Evolutionary conservation across 2,797 vertebrate species (phyloP).

Genomic region (Champsocephalus gunnari): DNA sequence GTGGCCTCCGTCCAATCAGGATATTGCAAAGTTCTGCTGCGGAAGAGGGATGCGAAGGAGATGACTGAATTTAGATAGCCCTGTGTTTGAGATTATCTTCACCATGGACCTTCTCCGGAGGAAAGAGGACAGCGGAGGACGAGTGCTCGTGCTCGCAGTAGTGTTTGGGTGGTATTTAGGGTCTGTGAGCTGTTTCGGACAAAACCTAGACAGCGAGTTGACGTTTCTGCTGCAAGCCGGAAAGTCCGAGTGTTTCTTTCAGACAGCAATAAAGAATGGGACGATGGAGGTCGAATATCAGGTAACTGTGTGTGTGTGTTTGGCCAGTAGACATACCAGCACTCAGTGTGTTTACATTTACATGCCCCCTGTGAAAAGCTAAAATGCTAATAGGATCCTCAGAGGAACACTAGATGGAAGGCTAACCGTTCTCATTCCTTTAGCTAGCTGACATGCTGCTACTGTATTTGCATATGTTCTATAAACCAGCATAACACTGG

Average conservation of each 20-base stretch:
- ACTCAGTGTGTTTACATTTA: background rate
- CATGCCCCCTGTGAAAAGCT: background rate
- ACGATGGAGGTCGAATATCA: conserved; percentile 93
- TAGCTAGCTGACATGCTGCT: conserved; percentile 27
- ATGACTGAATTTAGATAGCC: conserved; percentile 69
- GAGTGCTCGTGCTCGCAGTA: background rate
- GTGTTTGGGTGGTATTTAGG: conserved; percentile 46
- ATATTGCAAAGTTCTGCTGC: conserved; percentile 71
- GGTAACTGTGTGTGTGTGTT: conserved; percentile 74
- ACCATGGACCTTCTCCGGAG: conserved; percentile 53
- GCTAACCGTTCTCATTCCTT: background rate
- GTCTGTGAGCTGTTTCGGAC: conserved; percentile 60
- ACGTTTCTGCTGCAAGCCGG: conserved; percentile 91
- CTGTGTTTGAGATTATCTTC: conserved; percentile 18
- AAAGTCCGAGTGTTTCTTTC: conserved; percentile 91
- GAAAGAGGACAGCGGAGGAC: background rate
- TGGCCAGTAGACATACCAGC: background rate
- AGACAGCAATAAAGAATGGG: conserved; percentile 85
- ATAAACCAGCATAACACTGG: background rate
- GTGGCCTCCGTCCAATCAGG: conserved; percentile 59
- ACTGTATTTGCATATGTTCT: background rate
- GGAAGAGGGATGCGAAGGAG: conserved; percentile 71
- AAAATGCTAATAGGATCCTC: background rate
- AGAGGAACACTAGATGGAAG: background rate
- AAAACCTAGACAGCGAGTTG: conserved; percentile 88